These are phyloP conservation scores for Eugnorisma glareosa DNA, from an alignment of 2,888 invertebrate genomes.

Conservation along the genomic window DNA sequence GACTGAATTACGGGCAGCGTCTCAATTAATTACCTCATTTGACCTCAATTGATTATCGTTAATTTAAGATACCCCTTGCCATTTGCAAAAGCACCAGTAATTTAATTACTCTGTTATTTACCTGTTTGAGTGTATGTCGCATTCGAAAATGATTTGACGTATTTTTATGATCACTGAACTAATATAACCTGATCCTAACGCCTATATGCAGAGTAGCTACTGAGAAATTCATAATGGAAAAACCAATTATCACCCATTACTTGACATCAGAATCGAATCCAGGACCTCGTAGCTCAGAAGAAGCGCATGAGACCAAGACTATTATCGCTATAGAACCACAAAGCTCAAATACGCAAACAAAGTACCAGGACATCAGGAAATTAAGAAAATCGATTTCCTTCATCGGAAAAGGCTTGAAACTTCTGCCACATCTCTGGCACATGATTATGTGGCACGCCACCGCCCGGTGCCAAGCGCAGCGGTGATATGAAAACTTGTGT, in stretches of 20 bases:
- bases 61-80: neutral
- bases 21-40: conserved; percentile 10
- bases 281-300: neutral
- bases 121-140: neutral
- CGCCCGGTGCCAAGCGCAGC: conserved; percentile 19
- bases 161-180: too few species aligned
- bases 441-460: conserved; percentile 12
- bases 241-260: neutral
- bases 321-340: neutral
- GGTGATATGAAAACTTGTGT: conserved; percentile 48
- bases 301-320: neutral
- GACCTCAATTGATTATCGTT: neutral
- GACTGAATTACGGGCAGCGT: neutral
- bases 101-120: neutral
- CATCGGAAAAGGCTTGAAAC: neutral
- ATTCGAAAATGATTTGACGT: neutral
- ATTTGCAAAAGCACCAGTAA: neutral
- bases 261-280: neutral
- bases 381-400: conserved; percentile 8
- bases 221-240: neutral
- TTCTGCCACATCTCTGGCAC: conserved; percentile 20
- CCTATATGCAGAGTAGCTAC: too few species aligned
- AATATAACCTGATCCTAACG: too few species aligned
- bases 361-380: neutral
- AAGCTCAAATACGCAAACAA: neutral